phyloP scores from a whole-genome alignment of 2,797 vertebrate species.

The Adrianichthys oophorus region DNA sequence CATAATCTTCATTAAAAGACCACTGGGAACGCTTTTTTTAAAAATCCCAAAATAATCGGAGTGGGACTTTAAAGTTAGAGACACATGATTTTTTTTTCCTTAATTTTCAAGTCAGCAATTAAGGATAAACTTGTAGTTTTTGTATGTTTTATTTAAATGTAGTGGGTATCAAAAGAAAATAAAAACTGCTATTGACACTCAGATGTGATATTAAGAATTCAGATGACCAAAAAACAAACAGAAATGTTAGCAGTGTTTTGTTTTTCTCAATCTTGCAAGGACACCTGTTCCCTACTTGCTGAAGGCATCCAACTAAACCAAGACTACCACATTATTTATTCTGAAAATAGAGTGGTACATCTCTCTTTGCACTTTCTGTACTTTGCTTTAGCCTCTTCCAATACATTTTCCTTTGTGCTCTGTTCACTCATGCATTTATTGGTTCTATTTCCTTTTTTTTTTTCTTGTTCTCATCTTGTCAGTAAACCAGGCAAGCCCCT shows the following conservation, averaged over 20 bases:
- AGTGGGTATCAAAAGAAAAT: slow-evolving; percentile 1
- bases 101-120: background rate
- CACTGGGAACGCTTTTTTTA: too few species aligned
- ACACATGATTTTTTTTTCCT: too few species aligned
- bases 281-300: background rate
- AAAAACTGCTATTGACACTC: background rate
- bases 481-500: slow-evolving; percentile 10
- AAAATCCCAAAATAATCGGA: too few species aligned
- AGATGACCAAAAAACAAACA: background rate
- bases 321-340: slow-evolving; percentile 1
- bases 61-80: too few species aligned
- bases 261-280: background rate
- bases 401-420: background rate
- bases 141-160: background rate
- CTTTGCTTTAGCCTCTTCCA: background rate
- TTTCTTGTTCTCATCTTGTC: slow-evolving; percentile 2
- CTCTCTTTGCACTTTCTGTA: background rate
- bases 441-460: background rate
- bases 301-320: background rate
- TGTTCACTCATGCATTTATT: slow-evolving; percentile 1
- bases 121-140: background rate
- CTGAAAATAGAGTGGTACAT: background rate
- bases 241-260: background rate
- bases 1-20: too few species aligned
- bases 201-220: background rate